Percentiles rank a stretch among this genome's conserved stretches.
Evolutionary conservation across 2,888 invertebrate genomes (phyloP).

Genomic region (Carabus problematicus): DNA sequence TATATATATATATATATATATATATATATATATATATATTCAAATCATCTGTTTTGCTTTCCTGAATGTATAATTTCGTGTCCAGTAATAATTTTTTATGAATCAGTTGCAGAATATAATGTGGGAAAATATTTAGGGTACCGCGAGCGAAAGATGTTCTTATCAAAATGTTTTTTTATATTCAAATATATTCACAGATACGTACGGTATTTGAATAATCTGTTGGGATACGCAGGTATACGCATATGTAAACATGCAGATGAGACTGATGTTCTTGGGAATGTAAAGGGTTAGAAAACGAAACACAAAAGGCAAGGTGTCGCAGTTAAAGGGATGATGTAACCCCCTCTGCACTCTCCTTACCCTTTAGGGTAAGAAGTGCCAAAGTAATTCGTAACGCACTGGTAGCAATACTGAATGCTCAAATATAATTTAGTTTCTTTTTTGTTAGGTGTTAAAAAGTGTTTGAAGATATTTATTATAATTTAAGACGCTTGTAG

Average conservation of each 20-base stretch:
- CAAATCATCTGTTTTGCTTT: no score
- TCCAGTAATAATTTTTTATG: background rate
- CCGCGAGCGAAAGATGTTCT: constrained; percentile 26
- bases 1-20: no score
- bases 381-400: constrained; percentile 17
- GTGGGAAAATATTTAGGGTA: constrained; percentile 36
- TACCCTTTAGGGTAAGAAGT: constrained; percentile 3
- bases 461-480: no score
- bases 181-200: constrained; percentile 37
- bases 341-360: no score
- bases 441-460: background rate
- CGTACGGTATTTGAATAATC: constrained; percentile 34
- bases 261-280: background rate
- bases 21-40: no score
- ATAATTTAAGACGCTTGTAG: no score
- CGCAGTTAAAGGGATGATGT: constrained; percentile 32
- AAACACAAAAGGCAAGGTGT: constrained; percentile 27
- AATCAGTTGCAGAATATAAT: constrained; percentile 20
- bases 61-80: no score
- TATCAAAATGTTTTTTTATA: constrained; percentile 33
- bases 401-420: constrained; percentile 13
- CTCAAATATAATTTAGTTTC: constrained; percentile 14
- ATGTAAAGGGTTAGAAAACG: constrained; percentile 17
- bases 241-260: no score
- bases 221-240: constrained; percentile 18